phyloP scores from a whole-genome alignment of 2,113 vertebrate genomes.

The Tylochromis polylepis region DNA sequence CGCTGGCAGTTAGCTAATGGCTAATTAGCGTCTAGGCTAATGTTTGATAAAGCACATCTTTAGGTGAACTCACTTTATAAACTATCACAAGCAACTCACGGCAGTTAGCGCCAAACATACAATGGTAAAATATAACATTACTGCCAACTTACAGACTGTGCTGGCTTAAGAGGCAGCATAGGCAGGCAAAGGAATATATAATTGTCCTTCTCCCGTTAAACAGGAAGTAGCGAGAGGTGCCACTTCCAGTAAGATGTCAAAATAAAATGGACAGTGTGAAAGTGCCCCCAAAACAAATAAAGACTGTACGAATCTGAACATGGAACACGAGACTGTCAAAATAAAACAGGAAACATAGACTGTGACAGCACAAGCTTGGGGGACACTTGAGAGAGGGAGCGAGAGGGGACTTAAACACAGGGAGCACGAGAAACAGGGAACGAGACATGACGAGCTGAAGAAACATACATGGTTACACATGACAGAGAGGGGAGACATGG shows the following conservation, averaged over 20 bases:
- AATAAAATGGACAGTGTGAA: neutral
- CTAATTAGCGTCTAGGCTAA: neutral
- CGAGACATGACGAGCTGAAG: no score
- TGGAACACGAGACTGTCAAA: no score
- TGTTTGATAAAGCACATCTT: no score
- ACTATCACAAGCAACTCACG: rapidly evolving
- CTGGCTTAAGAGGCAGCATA: rapidly evolving
- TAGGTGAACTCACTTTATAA: rapidly evolving
- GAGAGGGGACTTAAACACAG: no score
- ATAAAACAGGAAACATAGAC: no score
- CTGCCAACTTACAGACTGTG: neutral
- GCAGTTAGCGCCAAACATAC: neutral
- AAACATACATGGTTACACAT: no score
- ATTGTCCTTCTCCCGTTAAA: neutral
- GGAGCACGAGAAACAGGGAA: no score
- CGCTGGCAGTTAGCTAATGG: neutral
- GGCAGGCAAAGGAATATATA: neutral
- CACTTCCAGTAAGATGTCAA: neutral
- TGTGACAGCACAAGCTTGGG: no score
- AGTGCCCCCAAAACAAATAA: neutral
- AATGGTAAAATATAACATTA: neutral
- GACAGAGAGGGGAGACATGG: no score
- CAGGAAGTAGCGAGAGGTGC: rapidly evolving
- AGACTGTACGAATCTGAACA: neutral
- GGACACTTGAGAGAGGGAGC: no score